phyloP scores from a whole-genome alignment of 2,113 vertebrate species.

The Periophthalmus modestus region DNA sequence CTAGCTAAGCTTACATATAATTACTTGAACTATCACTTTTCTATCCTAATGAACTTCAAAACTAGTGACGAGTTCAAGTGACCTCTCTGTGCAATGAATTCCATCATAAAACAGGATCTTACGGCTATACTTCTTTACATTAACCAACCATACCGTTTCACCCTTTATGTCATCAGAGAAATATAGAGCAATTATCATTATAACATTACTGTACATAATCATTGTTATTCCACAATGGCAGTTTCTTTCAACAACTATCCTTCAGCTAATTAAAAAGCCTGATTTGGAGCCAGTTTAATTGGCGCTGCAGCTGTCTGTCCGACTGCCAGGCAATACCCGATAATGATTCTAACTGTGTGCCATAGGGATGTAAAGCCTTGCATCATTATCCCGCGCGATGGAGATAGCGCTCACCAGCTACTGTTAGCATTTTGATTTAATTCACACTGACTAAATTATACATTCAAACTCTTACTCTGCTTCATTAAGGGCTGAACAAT shows the following conservation, averaged over 20 bases:
- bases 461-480: slow-evolving; percentile 17
- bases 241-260: slow-evolving; percentile 41
- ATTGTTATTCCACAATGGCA: slow-evolving; percentile 37
- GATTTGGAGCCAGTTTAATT: slow-evolving; percentile 52
- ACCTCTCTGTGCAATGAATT: background rate
- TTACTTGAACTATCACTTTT: background rate
- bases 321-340: slow-evolving; percentile 45
- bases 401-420: slow-evolving; percentile 15
- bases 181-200: slow-evolving; percentile 31
- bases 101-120: background rate
- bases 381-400: slow-evolving; percentile 40
- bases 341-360: slow-evolving; percentile 54
- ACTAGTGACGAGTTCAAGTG: background rate
- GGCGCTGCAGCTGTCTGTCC: slow-evolving; percentile 55
- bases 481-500: slow-evolving; percentile 14
- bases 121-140: background rate
- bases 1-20: background rate
- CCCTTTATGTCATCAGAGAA: slow-evolving; percentile 6
- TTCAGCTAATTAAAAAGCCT: slow-evolving; percentile 52
- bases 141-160: slow-evolving; percentile 9
- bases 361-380: slow-evolving; percentile 46
- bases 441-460: slow-evolving; percentile 4
- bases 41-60: background rate
- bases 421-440: slow-evolving; percentile 4
- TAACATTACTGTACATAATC: slow-evolving; percentile 21